Evolutionary conservation across 2,113 vertebrate genomes (phyloP).

Genomic region (Prolemur simus): DNA sequence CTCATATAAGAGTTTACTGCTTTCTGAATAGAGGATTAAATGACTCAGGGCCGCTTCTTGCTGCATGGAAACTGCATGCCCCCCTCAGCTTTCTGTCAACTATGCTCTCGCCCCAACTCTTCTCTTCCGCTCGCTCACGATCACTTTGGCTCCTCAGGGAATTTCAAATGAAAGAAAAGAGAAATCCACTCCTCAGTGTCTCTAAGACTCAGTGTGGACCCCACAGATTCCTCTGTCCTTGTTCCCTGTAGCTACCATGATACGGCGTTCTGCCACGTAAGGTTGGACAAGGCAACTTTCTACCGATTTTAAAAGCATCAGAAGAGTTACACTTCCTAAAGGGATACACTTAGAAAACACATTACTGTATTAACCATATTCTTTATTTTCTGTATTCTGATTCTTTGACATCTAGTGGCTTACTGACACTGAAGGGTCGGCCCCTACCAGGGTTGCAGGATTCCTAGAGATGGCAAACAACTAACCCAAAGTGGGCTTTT

Average conservation of each 20-base stretch:
- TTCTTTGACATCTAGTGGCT: not conserved
- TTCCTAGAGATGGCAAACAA: not conserved
- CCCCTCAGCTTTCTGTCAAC: not conserved
- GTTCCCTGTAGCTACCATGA: not conserved
- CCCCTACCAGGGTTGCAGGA: not conserved
- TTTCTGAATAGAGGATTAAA: not conserved
- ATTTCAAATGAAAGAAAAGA: not conserved
- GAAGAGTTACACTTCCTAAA: not conserved
- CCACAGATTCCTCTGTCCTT: too few species aligned
- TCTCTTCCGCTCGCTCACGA: not conserved
- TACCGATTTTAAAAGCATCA: not conserved
- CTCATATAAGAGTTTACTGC: not conserved
- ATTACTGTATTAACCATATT: not conserved
- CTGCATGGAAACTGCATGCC: not conserved
- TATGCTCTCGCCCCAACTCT: too few species aligned
- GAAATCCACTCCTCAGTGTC: not conserved
- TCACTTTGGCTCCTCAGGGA: not conserved
- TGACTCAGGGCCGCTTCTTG: rapidly evolving
- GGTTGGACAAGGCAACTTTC: not conserved
- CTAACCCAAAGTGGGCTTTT: not conserved
- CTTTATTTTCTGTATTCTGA: not conserved
- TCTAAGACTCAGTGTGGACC: not conserved
- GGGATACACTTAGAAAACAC: not conserved
- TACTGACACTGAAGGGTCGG: not conserved
- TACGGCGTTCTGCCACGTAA: not conserved